Evolutionary conservation across 2,113 vertebrate species (phyloP).

Genomic region (Sinocyclocheilus grahami): DNA sequence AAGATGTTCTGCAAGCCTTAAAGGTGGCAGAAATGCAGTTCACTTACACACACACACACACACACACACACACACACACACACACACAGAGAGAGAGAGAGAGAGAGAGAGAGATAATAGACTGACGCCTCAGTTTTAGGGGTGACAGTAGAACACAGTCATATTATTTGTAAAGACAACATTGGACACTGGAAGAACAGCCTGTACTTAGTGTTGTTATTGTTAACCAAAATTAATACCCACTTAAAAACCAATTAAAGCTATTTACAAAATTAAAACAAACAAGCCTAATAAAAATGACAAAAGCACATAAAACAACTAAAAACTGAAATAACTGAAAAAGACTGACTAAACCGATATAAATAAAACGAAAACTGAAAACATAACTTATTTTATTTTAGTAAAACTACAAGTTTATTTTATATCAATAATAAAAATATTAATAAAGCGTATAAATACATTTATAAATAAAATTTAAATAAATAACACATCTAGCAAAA

Average conservation of each 20-base stretch:
- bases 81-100: not conserved
- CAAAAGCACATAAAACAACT: not conserved
- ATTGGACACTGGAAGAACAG: slow-evolving; percentile 28
- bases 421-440: not conserved
- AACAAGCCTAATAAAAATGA: not conserved
- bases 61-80: too few relatives aligned
- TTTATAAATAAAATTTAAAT: not conserved
- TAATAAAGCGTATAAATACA: not conserved
- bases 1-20: not conserved
- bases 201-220: not conserved
- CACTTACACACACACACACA: too few relatives aligned
- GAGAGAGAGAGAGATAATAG: not conserved
- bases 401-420: not conserved
- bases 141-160: not conserved
- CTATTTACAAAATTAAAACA: not conserved
- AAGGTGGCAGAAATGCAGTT: not conserved
- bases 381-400: not conserved
- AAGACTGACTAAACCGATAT: not conserved
- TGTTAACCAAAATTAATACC: not conserved
- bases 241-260: not conserved
- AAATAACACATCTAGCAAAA: not conserved
- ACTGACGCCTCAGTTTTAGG: not conserved
- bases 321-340: not conserved
- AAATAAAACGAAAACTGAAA: not conserved
- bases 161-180: slow-evolving; percentile 29